A percentile compares a stretch with the other conserved stretches of the same genome.
These are phyloP conservation scores for Rutilus rutilus DNA, from an alignment of 2,113 vertebrate genomes.

Conservation along the genomic window DNA sequence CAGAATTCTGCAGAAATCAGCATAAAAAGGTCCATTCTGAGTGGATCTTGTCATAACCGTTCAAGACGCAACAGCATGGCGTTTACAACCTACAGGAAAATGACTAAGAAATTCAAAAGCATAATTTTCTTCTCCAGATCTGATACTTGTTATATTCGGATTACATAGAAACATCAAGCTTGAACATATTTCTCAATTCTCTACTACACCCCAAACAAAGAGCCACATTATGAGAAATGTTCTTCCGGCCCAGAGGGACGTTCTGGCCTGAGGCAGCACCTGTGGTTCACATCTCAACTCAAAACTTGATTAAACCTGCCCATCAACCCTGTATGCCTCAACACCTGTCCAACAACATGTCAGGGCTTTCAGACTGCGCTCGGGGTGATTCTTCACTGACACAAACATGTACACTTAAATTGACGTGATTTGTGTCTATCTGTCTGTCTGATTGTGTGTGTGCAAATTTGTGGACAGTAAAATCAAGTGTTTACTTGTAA, in stretches of 20 bases:
- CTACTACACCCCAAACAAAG: slow-evolving; percentile 68
- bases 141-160: slow-evolving; percentile 70
- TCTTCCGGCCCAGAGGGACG: slow-evolving; percentile 56
- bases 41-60: neutral
- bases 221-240: slow-evolving; percentile 70
- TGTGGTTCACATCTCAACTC: slow-evolving; percentile 72
- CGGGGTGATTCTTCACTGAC: neutral
- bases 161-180: slow-evolving; percentile 73
- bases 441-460: neutral
- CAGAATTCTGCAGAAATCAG: neutral
- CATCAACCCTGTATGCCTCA: slow-evolving; percentile 63
- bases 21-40: slow-evolving; percentile 39
- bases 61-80: slow-evolving; percentile 17
- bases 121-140: slow-evolving; percentile 59
- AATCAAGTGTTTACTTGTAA: slow-evolving; percentile 33
- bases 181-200: slow-evolving; percentile 72
- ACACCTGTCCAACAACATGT: slow-evolving; percentile 62
- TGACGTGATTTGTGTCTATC: slow-evolving; percentile 30
- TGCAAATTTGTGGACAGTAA: neutral
- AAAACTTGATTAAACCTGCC: slow-evolving; percentile 75
- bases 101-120: slow-evolving; percentile 62
- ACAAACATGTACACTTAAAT: slow-evolving; percentile 34
- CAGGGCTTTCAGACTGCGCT: slow-evolving; percentile 33
- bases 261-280: slow-evolving; percentile 66
- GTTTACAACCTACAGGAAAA: slow-evolving; percentile 58